These are phyloP conservation scores for Agrotis segetum DNA, from an alignment of 2,888 invertebrate genomes.

Conservation along the genomic window DNA sequence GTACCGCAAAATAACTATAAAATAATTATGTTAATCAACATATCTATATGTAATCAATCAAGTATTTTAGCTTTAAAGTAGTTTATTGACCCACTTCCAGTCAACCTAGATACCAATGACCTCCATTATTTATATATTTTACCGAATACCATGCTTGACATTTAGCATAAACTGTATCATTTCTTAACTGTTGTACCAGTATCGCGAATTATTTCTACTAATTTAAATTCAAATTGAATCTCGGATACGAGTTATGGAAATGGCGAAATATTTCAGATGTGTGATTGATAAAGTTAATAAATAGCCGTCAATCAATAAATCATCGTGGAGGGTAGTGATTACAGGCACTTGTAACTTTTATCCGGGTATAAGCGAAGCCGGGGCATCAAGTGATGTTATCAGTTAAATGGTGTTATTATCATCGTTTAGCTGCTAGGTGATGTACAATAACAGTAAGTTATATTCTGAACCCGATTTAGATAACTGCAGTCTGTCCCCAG, in stretches of 20 bases:
- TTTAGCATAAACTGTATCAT: conserved; percentile 27
- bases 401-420: conserved; percentile 24
- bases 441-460: conserved; percentile 1
- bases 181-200: conserved; percentile 40
- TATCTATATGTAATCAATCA: conserved; percentile 16
- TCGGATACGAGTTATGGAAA: conserved; percentile 54
- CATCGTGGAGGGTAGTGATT: conserved; percentile 37
- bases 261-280: conserved; percentile 42
- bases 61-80: not conserved
- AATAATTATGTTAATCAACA: conserved; percentile 11
- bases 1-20: conserved; percentile 6
- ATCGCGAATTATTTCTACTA: conserved; percentile 42
- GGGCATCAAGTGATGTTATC: conserved; percentile 2
- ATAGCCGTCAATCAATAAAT: conserved; percentile 47
- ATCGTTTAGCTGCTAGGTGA: conserved; percentile 16
- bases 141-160: conserved; percentile 28
- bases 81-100: conserved; percentile 40
- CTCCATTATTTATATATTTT: conserved; percentile 22
- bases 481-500: not conserved
- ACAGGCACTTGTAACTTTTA: conserved; percentile 26
- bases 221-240: conserved; percentile 56
- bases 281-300: conserved; percentile 57
- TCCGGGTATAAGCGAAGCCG: conserved; percentile 27
- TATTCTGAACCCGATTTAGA: conserved; percentile 25
- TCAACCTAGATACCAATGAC: conserved; percentile 23